These are phyloP conservation scores for Calonectris borealis DNA, from an alignment of 2,113 vertebrate species.

Conservation along the genomic window DNA sequence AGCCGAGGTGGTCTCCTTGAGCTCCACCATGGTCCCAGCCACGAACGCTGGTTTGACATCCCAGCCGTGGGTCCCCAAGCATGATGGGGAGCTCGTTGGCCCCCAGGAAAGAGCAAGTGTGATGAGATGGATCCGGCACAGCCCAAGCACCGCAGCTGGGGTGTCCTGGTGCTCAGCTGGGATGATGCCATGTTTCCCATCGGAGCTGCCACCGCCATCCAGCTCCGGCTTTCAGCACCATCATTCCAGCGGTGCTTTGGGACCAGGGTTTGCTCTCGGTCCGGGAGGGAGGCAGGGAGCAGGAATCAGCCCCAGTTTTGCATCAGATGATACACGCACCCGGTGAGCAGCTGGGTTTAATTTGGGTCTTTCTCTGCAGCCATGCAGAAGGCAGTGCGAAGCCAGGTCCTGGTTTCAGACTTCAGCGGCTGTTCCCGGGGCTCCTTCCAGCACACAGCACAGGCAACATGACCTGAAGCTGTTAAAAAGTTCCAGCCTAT, in stretches of 20 bases:
- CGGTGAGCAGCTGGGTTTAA: neutral
- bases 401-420: neutral
- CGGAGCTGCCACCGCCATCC: neutral
- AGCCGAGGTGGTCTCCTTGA: neutral
- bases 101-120: neutral
- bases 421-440: neutral
- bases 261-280: neutral
- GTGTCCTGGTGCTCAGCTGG: neutral
- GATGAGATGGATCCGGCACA: neutral
- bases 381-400: neutral
- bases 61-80: neutral
- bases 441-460: neutral
- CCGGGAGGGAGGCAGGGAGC: neutral
- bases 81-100: neutral
- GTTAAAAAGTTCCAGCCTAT: neutral
- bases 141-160: neutral
- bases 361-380: neutral
- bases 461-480: neutral
- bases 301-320: neutral
- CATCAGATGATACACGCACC: neutral
- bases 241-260: accelerated
- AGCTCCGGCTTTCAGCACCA: neutral
- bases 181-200: neutral
- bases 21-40: neutral
- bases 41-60: accelerated